Base-by-base conservation (phyloP, 2,888 invertebrate genomes). In the Charanyca ferruginea region DNA sequence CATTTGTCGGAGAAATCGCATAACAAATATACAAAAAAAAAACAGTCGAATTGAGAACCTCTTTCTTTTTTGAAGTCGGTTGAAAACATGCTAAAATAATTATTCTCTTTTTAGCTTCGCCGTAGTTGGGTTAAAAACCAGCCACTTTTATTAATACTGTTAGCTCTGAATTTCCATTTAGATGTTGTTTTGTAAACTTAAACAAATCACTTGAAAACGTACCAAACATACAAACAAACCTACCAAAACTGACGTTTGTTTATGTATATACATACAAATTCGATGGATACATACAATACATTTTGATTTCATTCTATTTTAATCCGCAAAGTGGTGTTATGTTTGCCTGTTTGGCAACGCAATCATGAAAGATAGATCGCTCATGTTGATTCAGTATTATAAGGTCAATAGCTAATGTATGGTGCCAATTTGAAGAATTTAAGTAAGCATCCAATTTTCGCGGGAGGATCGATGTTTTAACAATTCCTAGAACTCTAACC, bases 251-350 rank as follows among this genome's bases (percentile, higher is more conserved):
- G n/a, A 49, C 42, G 2, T 16, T 28, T 67, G 32, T 53, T 49
- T 44, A 38, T 23, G 38, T 16, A 28, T 44, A 38, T 23, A 28
- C 13, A 28, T 44, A 22, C 25, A 48, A 66, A 11, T 68, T 25
- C 32, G 9, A 51, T 42, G 20, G 20, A 52, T 35, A 28, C 28
- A 28, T 28, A 23, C 38, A 59, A 44, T 52, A 47, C 42, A 72
- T 52, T 62, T 62, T 52, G 23, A 67, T 67, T 59, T 54, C 20
- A 32, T 59, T 66, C 55, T 59, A 72, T 72, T 66, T 72, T 44
- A 52, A 57, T 67, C 20, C 23, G 13, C 28, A 62, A 49, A 67
- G 53, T 73, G 53, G 23, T 63, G 47, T 13, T 32, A 44, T 73
- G 59, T 62, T 68, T 68, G 52, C 55, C 6, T 48, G 32, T 68